Evolutionary conservation across 2,113 vertebrate species (phyloP).

Genomic region (Nerophis ophidion): DNA sequence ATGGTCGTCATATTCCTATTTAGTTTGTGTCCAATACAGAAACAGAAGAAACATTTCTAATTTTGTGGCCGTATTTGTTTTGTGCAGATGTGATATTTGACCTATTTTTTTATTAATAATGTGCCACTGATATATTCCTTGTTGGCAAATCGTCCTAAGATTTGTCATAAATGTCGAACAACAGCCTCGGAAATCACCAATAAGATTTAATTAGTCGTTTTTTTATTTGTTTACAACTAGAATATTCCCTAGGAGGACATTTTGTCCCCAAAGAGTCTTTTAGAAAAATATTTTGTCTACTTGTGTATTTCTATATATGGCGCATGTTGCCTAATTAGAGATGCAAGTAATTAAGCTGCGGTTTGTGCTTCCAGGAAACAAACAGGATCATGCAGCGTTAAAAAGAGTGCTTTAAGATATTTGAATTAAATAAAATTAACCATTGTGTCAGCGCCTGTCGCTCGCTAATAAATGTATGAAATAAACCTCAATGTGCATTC

Average conservation of each 20-base stretch:
- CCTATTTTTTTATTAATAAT: too few species aligned
- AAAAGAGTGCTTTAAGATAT: not conserved
- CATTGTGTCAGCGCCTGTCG: conserved; percentile 2
- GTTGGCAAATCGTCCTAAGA: not conserved
- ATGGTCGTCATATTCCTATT: too few species aligned
- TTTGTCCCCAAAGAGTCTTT: conserved; percentile 55
- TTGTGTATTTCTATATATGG: conserved; percentile 23
- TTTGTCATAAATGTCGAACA: not conserved
- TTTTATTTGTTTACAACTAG: conserved; percentile 56
- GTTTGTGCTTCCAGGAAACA: conserved; percentile 43
- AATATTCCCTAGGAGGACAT: conserved; percentile 57
- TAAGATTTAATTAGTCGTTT: conserved; percentile 38
- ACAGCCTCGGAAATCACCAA: conserved; percentile 40
- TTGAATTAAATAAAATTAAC: conserved; percentile 22
- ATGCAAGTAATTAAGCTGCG: conserved; percentile 45
- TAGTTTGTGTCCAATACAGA: too few species aligned
- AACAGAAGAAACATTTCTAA: too few species aligned
- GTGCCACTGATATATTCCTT: too few species aligned
- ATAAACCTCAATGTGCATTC: conserved; percentile 17
- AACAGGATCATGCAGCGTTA: conserved; percentile 8
- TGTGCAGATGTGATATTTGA: too few species aligned
- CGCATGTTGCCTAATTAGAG: conserved; percentile 53
- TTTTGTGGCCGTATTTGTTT: too few species aligned
- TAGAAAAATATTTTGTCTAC: conserved; percentile 54
- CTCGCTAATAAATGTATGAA: not conserved